These are phyloP conservation scores for human (Homo sapiens) DNA, from an alignment of 2,113 vertebrate species.

Conservation along the genomic window DNA sequence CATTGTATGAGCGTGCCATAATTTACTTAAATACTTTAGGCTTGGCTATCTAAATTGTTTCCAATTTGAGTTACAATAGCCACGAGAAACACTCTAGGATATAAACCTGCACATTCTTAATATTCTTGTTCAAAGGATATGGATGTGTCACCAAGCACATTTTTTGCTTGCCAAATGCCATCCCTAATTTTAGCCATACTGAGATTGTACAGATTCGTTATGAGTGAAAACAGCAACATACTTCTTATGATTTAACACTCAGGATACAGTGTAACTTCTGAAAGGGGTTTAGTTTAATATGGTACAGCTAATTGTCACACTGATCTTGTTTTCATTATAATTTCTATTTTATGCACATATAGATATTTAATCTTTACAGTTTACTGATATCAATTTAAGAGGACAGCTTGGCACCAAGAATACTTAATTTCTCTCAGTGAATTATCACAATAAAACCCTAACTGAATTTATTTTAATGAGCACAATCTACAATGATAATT, in stretches of 20 bases:
- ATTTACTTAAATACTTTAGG: constrained; percentile 1
- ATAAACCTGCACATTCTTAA: constrained; percentile 3
- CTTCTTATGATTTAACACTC: background rate
- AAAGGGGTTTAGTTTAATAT: background rate
- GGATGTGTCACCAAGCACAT: background rate
- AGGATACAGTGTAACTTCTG: constrained; percentile 7
- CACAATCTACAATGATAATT: background rate
- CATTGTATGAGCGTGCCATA: background rate
- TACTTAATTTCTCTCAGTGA: background rate
- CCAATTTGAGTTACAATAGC: background rate
- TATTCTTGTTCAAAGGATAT: constrained; percentile 24
- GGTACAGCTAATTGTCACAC: background rate
- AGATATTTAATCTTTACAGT: background rate
- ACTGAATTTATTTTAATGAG: constrained; percentile 1
- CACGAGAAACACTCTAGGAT: background rate
- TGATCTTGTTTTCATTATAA: constrained; percentile 5
- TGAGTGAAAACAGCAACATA: background rate
- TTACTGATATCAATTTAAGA: constrained; percentile 4
- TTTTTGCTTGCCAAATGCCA: background rate
- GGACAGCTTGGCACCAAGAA: background rate
- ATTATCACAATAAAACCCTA: background rate
- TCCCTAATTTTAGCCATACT: constrained; percentile 12
- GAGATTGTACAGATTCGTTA: background rate
- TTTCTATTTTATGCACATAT: background rate
- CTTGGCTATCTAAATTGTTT: constrained; percentile 12